Conservation (phyloP, 1,140 invertebrate species). For the Mizuhopecten yessoensis region DNA sequence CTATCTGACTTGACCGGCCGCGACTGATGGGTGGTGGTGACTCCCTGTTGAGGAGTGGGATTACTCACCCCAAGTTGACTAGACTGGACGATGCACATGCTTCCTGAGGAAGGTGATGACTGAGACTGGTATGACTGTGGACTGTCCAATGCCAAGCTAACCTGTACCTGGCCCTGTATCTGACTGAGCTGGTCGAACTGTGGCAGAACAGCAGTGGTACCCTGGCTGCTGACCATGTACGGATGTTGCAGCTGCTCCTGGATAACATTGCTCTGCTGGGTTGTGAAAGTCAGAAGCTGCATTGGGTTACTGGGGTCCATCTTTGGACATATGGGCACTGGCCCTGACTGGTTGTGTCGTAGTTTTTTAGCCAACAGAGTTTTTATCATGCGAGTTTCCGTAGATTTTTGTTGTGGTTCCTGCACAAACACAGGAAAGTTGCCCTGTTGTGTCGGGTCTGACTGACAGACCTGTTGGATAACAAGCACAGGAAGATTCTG, state of each 20-base stretch:
- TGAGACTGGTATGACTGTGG: constrained; percentile 1
- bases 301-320: constrained; percentile 54
- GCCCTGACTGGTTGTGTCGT: constrained; percentile 65
- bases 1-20: neutral
- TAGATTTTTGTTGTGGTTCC: constrained; percentile 45
- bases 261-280: constrained; percentile 61
- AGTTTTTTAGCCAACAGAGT: constrained; percentile 94
- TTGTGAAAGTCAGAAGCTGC: constrained; percentile 61
- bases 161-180: neutral
- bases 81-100: neutral
- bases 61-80: neutral
- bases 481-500: constrained; percentile 25
- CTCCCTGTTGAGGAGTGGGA: neutral
- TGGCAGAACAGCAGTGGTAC: neutral
- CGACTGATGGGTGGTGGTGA: neutral
- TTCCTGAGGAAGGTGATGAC: constrained; percentile 5
- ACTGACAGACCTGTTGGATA: constrained; percentile 8
- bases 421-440: constrained; percentile 48
- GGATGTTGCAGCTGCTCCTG: constrained; percentile 58
- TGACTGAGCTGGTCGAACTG: neutral
- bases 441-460: neutral
- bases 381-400: constrained; percentile 87
- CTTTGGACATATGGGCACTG: constrained; percentile 59
- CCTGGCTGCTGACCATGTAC: neutral
- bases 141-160: neutral